Evolutionary conservation across 2,113 vertebrate species (phyloP), one percentile per base, ranked within the genome.

Genomic region (Seriola aureovittata): DNA sequence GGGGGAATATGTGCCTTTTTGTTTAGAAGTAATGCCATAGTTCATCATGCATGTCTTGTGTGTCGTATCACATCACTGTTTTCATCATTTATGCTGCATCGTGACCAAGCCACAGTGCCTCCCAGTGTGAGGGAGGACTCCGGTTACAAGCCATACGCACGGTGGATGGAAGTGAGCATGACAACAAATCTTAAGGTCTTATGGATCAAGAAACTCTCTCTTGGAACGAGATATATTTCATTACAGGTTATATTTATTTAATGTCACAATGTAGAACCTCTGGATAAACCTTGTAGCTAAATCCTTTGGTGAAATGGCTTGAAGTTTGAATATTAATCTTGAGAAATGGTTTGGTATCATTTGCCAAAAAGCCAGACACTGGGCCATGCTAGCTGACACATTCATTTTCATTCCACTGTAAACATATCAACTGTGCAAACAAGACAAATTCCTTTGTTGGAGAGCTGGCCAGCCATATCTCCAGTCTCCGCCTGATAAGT

Each of bases 361-460:
- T 68, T 40, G 42, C 67, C 52, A 71, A 58, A 69, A 80, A 81
- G 65, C 63, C 32, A 82, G 84, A 93, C 71, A 80, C 21, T 60
- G 42, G 46, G 62, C 36, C 58, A 63, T 25, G 65, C 75, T 75
- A 70, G 78, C 38, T n/a, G 68, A 89, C 75, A 80, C 55, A 55
- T 74, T 82, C 58, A 57, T 86, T 92, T 86, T 75, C 65, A 38
- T 71, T 72, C 78, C 9, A 72, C 77, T 80, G 78, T 84, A 93
- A 89, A 93, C 85, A 90, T 66, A 84, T 86, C 75, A 72, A 78
- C 86, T 91, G 62, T 69, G 75, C 88, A 88, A 93, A 94, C 90
- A 85, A 65, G 77, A 78, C 62, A 63, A 82, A 89, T 91, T 90
- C 82, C 83, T 81, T 74, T 59, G 74, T 78, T 75, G 66, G 48